These are phyloP conservation scores for Camponotus pennsylvanicus DNA, from an alignment of 1,140 invertebrate species.

Conservation along the genomic window DNA sequence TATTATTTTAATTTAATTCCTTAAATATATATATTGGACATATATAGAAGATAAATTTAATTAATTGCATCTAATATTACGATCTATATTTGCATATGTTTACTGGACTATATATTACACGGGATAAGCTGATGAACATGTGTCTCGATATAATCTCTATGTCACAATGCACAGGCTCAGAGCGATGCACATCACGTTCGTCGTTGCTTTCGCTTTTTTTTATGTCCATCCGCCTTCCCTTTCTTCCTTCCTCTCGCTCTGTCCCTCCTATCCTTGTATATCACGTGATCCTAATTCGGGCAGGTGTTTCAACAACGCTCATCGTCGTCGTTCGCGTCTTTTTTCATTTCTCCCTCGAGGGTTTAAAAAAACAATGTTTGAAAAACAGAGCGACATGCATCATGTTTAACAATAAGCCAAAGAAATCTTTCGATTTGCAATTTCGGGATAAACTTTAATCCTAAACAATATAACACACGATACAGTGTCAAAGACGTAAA, in stretches of 20 bases:
- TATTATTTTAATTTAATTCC: too few species aligned
- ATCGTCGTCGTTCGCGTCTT: not conserved
- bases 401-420: not conserved
- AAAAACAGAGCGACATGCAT: not conserved
- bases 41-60: conserved; percentile 15
- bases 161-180: conserved; percentile 71
- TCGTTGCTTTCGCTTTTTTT: conserved; percentile 74
- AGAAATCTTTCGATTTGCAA: not conserved
- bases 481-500: not conserved
- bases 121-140: conserved; percentile 12
- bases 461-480: not conserved
- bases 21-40: not conserved
- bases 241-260: not conserved
- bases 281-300: conserved; percentile 5
- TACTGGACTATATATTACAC: conserved; percentile 3
- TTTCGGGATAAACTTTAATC: not conserved
- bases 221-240: not conserved
- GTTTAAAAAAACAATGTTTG: not conserved
- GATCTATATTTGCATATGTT: not conserved
- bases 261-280: not conserved
- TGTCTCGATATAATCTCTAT: conserved; percentile 51
- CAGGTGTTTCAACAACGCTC: not conserved
- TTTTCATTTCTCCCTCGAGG: not conserved
- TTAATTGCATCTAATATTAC: not conserved
- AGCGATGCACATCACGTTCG: conserved; percentile 73